phyloP scores from a whole-genome alignment of 2,797 vertebrate genomes.

The Odontamblyopus rebecca region DNA sequence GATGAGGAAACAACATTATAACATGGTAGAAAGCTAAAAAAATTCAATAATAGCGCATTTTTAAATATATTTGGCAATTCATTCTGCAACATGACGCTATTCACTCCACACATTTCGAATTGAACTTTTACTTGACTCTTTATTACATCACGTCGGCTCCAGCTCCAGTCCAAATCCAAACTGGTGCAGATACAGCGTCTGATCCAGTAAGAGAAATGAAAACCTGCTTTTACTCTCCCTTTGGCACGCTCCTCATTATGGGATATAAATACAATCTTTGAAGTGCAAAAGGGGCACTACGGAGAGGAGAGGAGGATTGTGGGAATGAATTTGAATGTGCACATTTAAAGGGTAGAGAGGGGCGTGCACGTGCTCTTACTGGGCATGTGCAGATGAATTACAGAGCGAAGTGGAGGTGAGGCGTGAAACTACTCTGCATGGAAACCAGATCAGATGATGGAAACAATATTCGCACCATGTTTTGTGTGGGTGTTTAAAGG shows the following conservation, averaged over 20 bases:
- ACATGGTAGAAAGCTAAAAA: too few relatives aligned
- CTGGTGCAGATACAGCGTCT: conserved; percentile 22
- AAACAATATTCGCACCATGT: background rate
- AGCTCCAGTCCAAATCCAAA: conserved; percentile 11
- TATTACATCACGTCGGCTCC: conserved; percentile 45
- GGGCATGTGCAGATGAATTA: conserved; percentile 42
- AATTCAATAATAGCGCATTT: too few relatives aligned
- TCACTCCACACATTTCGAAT: conserved; percentile 24
- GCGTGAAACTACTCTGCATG: conserved; percentile 20
- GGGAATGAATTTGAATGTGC: conserved; percentile 7
- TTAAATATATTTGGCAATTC: background rate
- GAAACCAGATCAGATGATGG: conserved; percentile 32
- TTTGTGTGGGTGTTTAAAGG: too few relatives aligned
- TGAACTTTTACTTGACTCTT: conserved; percentile 33
- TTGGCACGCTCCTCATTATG: conserved; percentile 5
- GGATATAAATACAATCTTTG: conserved; percentile 12
- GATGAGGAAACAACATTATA: too few relatives aligned
- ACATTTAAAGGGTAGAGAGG: conserved; percentile 4
- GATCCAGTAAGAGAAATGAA: conserved; percentile 7
- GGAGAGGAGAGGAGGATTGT: conserved; percentile 3
- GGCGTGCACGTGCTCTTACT: conserved; percentile 17
- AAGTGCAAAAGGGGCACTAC: background rate
- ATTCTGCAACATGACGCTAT: conserved; percentile 1
- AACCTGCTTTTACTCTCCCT: background rate
- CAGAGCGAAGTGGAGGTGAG: conserved; percentile 40